Percentiles rank a stretch among this genome's conserved stretches.
Conservation (phyloP, 2,113 vertebrate species). For the Picathartes gymnocephalus region DNA sequence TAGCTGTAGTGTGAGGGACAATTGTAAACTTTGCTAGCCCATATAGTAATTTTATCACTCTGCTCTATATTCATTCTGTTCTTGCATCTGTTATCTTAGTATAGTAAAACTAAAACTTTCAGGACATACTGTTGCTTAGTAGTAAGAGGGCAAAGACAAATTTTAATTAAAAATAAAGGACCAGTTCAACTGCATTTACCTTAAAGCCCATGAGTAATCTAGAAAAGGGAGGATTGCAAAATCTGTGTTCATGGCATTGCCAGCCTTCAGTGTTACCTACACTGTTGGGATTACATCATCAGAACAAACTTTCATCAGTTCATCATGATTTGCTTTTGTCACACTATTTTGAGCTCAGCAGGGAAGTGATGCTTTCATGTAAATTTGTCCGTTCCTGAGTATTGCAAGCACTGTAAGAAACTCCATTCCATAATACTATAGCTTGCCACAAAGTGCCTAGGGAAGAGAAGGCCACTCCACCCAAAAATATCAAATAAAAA, state of each 20-base stretch:
- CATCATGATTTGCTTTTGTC: neutral
- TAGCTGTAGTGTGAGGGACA: neutral
- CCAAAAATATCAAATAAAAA: neutral
- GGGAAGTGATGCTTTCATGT: neutral
- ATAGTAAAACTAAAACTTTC: neutral
- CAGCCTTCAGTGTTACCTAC: neutral
- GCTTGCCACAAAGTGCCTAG: neutral
- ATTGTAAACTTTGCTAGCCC: neutral
- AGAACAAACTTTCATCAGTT: slow-evolving; percentile 15
- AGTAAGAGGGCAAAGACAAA: neutral
- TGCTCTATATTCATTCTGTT: neutral
- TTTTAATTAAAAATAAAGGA: neutral
- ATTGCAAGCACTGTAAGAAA: neutral
- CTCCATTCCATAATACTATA: neutral
- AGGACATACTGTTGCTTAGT: neutral
- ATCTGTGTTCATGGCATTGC: neutral
- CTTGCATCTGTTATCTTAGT: neutral
- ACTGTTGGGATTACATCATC: neutral
- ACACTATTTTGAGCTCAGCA: neutral
- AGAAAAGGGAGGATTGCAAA: slow-evolving; percentile 18
- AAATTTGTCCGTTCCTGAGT: neutral
- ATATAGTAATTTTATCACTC: neutral
- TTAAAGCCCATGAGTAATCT: neutral
- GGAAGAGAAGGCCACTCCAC: neutral
- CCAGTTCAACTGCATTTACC: neutral